Evolutionary conservation across 2,113 vertebrate genomes (phyloP).

Genomic region (Scalopus aquaticus): DNA sequence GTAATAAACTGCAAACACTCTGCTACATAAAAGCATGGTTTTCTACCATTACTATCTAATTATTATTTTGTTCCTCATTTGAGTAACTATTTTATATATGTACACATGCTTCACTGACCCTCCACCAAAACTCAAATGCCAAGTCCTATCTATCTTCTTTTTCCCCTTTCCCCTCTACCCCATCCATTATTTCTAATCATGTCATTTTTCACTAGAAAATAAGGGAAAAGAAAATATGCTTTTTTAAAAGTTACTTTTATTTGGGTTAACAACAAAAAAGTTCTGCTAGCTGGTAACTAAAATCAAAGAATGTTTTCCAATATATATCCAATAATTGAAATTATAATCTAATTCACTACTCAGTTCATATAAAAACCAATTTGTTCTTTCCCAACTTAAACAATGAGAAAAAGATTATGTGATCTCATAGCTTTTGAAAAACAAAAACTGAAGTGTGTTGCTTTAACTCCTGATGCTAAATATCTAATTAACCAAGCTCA

Average conservation of each 20-base stretch:
- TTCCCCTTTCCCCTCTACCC: too few species aligned
- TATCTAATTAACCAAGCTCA: constrained; percentile 18
- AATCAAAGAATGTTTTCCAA: background rate
- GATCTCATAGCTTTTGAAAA: constrained; percentile 17
- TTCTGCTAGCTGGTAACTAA: background rate
- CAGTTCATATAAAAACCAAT: constrained; percentile 21
- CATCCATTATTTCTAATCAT: background rate
- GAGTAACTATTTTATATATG: too few species aligned
- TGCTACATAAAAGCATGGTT: background rate
- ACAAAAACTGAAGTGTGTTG: background rate
- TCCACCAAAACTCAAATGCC: too few species aligned
- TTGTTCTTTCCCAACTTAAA: constrained; percentile 28
- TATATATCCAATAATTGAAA: constrained; percentile 31
- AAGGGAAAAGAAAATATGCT: constrained; percentile 24
- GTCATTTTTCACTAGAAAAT: constrained; percentile 21
- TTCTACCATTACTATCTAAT: background rate
- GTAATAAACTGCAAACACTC: background rate
- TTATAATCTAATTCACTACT: background rate
- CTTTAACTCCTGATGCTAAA: background rate
- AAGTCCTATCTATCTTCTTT: too few species aligned
- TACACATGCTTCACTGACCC: too few species aligned
- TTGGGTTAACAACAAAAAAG: background rate
- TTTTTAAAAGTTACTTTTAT: constrained; percentile 19
- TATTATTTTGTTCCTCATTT: background rate
- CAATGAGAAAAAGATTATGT: background rate